phyloP scores from a whole-genome alignment of 2,888 invertebrate species.

The Phengaris alcon region DNA sequence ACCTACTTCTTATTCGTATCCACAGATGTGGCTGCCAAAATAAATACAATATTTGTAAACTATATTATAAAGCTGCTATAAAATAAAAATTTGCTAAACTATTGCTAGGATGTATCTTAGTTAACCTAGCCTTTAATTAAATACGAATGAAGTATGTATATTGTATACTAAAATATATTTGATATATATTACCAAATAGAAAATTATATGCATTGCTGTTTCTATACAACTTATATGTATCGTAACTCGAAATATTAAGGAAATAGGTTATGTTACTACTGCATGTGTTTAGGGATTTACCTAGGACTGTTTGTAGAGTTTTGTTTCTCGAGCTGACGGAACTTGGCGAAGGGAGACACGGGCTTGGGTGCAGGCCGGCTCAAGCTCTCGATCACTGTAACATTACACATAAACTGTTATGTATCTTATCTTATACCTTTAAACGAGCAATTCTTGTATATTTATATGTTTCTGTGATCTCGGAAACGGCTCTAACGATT shows the following conservation, averaged over 20 bases:
- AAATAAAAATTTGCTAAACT: slow-evolving; percentile 16
- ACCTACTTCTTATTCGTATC: slow-evolving; percentile 66
- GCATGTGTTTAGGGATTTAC: slow-evolving; percentile 63
- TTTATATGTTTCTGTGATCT: too few relatives aligned
- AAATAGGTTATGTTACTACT: neutral
- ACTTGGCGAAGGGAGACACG: slow-evolving; percentile 93
- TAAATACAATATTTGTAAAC: slow-evolving; percentile 59
- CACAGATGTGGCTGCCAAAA: slow-evolving; percentile 69
- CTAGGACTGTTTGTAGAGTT: slow-evolving; percentile 88
- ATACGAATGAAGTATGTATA: too few relatives aligned
- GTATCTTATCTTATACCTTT: too few relatives aligned
- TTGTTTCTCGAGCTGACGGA: slow-evolving; percentile 93
- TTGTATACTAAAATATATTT: too few relatives aligned
- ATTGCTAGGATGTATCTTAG: neutral
- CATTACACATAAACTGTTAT: neutral
- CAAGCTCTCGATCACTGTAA: slow-evolving; percentile 78
- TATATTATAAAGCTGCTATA: slow-evolving; percentile 27
- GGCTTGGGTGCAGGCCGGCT: slow-evolving; percentile 80
- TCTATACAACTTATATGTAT: too few relatives aligned
- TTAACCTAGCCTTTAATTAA: neutral
- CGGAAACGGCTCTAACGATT: too few relatives aligned
- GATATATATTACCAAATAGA: too few relatives aligned
- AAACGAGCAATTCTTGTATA: too few relatives aligned
- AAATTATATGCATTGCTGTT: neutral
- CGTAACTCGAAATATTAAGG: neutral